Base-by-base conservation (phyloP, 2,797 vertebrate species). In the Alexandromys oeconomus region DNA sequence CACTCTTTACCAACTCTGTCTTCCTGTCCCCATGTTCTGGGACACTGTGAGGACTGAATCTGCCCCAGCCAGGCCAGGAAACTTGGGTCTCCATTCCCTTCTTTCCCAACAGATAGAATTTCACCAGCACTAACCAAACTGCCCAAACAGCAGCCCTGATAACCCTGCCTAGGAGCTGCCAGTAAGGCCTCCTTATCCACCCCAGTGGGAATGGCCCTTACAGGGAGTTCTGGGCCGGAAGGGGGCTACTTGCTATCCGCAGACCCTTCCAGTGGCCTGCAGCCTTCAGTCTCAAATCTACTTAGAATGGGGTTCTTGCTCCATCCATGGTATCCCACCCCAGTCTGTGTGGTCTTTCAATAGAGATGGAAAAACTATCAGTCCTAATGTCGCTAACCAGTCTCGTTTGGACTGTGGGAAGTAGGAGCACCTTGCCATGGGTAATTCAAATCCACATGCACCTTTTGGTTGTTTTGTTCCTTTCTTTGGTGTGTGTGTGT, bases 101-200 rank as follows among this genome's bases (percentile, higher is more conserved):
- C n/a, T 65, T 27, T 77, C 59, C 46, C n/a, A n/a, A 7, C 61
- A n/a, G 21, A 40, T 34, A 73, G 3, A 11, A 6, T 86, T 37
- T 31, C 79, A 54, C 67, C n/a, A 37, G 63, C 40, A 19, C 10
- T 57, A 27, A 14, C 37, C 9, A 0, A 34, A 37, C 23, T 14
- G 71, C 54, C 37, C 27, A 34, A 61, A 46, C 2, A 1, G 63
- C 51, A 2, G 29, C 46, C 40, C 11, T 7, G 0, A 0, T 1
- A 23, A 31, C 25, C 27, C 25, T 13, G 2, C 77, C 29, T 19
- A 4, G 4, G 10, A 40, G 51, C 19, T 61, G 40, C 40, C 17
- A 27, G 4, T 10, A 51, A 48, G 46, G 14, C 37, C n/a, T 5
- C 21, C 29, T 89, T 15, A 2, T 11, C 15, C 9, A 8, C 40